Percentiles rank a stretch among this genome's conserved stretches.
Evolutionary conservation across 1,140 invertebrate genomes (phyloP).

Genomic region (Nixonia krombeini): DNA sequence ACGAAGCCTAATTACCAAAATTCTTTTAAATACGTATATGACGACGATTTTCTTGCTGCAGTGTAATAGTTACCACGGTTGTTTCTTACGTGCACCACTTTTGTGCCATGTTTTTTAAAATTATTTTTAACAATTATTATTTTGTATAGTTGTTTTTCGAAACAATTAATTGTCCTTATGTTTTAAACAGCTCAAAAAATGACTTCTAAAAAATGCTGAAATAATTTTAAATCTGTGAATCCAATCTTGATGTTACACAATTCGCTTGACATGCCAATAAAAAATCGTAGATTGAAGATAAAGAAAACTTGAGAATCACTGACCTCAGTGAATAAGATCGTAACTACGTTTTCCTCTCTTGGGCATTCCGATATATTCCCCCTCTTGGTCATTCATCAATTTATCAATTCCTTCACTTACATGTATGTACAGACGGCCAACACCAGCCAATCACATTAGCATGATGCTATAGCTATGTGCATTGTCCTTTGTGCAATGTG

Average conservation of each 20-base stretch:
- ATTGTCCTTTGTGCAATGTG: not conserved
- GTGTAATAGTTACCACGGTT: not conserved
- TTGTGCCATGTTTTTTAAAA: no score
- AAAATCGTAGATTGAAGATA: slow-evolving; percentile 33
- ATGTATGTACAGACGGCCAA: slow-evolving; percentile 14
- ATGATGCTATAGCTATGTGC: slow-evolving; percentile 9
- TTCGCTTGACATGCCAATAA: no score
- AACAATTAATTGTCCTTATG: no score
- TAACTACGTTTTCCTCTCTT: slow-evolving; percentile 44
- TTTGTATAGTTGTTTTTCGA: no score
- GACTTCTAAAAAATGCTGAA: no score
- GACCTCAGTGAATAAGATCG: slow-evolving; percentile 29
- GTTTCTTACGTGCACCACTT: no score
- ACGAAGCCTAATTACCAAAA: not conserved
- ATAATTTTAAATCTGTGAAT: no score
- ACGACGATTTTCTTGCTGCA: no score
- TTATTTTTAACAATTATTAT: no score
- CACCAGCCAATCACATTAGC: slow-evolving; percentile 43
- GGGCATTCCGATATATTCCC: slow-evolving; percentile 33
- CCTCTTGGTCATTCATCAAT: slow-evolving; percentile 46
- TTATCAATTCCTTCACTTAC: slow-evolving; percentile 55
- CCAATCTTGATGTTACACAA: no score
- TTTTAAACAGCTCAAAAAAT: no score
- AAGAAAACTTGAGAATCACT: slow-evolving; percentile 51
- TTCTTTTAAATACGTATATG: no score